Evolutionary conservation across 2,113 vertebrate genomes (phyloP).

Genomic region (Indicator indicator): DNA sequence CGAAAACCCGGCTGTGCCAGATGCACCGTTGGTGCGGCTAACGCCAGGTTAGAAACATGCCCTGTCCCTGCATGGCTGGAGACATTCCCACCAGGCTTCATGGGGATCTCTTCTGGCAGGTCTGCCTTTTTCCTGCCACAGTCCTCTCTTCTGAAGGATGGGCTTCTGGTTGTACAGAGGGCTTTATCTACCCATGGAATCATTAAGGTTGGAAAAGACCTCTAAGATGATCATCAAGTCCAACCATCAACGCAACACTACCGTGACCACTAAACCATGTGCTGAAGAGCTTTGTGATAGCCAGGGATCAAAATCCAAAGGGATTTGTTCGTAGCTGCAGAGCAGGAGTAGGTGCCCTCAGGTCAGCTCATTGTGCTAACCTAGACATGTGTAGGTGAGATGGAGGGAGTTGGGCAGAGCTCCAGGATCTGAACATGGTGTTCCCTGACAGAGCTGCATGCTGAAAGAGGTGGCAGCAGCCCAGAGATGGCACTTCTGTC

Average conservation of each 20-base stretch:
- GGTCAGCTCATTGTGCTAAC: background rate
- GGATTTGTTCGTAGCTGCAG: rapidly evolving
- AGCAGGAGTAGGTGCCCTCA: background rate
- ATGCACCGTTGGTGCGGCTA: background rate
- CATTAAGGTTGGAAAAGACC: no score
- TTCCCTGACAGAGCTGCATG: rapidly evolving
- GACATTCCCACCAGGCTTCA: background rate
- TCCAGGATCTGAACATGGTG: background rate
- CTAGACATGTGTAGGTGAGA: background rate
- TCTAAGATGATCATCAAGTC: no score
- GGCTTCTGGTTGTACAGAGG: background rate
- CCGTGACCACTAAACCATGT: no score
- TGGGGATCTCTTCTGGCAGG: background rate
- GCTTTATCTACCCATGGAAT: background rate
- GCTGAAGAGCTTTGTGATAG: no score
- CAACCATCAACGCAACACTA: no score
- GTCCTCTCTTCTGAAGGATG: background rate
- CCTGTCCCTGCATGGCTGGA: rapidly evolving
- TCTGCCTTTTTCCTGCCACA: background rate
- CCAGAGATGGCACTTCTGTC: background rate
- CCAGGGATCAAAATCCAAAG: background rate
- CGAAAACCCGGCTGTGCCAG: background rate
- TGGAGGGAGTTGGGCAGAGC: background rate
- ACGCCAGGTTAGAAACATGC: rapidly evolving
- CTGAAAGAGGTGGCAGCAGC: background rate